Conservation (phyloP, 2,113 vertebrate genomes). For the Scomber japonicus region DNA sequence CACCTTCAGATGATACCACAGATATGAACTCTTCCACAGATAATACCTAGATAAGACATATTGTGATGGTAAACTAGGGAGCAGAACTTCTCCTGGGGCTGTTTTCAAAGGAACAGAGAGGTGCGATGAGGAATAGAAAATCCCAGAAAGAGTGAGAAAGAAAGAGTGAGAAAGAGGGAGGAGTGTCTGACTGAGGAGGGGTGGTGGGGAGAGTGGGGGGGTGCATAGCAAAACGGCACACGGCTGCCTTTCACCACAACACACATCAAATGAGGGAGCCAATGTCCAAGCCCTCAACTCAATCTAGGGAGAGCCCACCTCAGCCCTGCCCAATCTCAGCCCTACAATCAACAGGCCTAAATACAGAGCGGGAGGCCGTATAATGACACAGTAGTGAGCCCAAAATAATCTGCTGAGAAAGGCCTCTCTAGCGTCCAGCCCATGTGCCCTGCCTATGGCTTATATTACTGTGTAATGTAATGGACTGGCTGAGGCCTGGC, state of each 20-base stretch:
- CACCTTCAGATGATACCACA: conserved; percentile 41
- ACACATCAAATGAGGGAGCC: conserved; percentile 61
- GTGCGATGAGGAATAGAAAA: background rate
- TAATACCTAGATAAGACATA: conserved; percentile 52
- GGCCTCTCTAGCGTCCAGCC: conserved; percentile 65
- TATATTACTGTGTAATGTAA: conserved; percentile 71
- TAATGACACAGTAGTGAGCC: conserved; percentile 84
- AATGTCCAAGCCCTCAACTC: conserved; percentile 60
- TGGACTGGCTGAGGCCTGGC: conserved; percentile 49
- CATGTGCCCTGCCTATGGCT: conserved; percentile 70
- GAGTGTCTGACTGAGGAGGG: conserved; percentile 2
- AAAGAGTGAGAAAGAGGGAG: conserved; percentile 16
- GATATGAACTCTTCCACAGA: conserved; percentile 60
- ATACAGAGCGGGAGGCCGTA: conserved; percentile 76
- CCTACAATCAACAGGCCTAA: conserved; percentile 83
- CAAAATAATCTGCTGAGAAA: conserved; percentile 85
- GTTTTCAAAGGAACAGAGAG: conserved; percentile 36
- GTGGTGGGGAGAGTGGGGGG: background rate
- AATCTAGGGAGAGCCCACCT: conserved; percentile 70
- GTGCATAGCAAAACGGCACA: conserved; percentile 24
- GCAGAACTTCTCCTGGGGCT: conserved; percentile 47
- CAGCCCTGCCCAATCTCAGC: conserved; percentile 69
- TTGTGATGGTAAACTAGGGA: conserved; percentile 47
- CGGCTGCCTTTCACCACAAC: conserved; percentile 49
- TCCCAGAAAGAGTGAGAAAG: conserved; percentile 15